Percentiles rank a stretch among this genome's conserved stretches.
Conservation (phyloP, 2,113 vertebrate species). For the Martes martes region DNA sequence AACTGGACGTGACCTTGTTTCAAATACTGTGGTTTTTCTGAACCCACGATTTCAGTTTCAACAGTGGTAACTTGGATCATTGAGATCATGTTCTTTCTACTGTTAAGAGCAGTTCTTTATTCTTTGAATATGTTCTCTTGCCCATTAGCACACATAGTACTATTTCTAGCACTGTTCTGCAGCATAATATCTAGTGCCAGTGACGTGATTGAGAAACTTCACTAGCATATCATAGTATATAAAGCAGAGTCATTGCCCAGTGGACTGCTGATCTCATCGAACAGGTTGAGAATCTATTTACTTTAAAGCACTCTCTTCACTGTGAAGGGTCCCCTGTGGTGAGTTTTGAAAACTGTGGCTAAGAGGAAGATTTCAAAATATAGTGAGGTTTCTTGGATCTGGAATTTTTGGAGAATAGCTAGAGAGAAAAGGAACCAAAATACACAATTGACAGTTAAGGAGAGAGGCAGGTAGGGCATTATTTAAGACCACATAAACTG, state of each 20-base stretch:
- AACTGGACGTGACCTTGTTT: background rate
- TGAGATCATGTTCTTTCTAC: background rate
- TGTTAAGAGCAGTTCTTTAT: background rate
- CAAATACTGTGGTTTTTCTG: background rate
- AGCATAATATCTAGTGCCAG: background rate
- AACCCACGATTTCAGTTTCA: background rate
- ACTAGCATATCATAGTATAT: rapidly evolving
- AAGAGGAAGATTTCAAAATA: background rate
- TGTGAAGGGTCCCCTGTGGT: background rate
- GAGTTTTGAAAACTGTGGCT: background rate
- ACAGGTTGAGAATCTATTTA: background rate
- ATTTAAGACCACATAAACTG: background rate
- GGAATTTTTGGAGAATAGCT: background rate
- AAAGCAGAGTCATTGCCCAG: background rate
- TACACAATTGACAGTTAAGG: background rate
- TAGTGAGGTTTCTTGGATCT: background rate
- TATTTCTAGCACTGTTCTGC: background rate
- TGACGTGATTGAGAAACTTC: background rate
- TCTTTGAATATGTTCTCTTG: background rate
- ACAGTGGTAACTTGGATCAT: background rate
- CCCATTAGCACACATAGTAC: background rate
- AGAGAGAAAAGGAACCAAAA: background rate
- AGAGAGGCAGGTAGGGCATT: background rate
- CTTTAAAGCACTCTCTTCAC: background rate
- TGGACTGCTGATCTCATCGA: background rate